Percentiles rank a stretch among this genome's conserved stretches.
phyloP scores from a whole-genome alignment of 2,113 vertebrate genomes.

The Butastur rufipennis region DNA sequence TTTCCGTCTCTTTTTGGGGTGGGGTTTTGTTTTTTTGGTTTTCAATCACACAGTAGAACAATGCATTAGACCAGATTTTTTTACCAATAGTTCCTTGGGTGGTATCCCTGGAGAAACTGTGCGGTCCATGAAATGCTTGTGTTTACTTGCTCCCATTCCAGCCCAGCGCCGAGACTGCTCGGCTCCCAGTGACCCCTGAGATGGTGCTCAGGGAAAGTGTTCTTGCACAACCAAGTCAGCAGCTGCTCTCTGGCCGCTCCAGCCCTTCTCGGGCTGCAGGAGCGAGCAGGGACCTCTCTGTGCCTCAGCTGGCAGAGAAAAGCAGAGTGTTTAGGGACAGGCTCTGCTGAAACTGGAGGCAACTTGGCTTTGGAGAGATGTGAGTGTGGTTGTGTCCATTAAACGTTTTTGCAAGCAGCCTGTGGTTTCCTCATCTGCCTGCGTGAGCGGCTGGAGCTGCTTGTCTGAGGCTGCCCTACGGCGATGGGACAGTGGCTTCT shows the following conservation, averaged over 20 bases:
- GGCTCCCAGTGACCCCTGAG: neutral
- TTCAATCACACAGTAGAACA: neutral
- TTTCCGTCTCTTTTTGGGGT: neutral
- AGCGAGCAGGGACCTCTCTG: neutral
- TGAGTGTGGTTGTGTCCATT: neutral
- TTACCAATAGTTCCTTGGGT: neutral
- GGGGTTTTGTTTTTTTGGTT: neutral
- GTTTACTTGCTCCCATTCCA: neutral
- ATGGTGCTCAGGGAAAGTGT: neutral
- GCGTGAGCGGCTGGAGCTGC: accelerated
- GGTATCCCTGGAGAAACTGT: neutral
- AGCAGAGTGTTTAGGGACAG: neutral
- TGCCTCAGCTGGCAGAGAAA: neutral
- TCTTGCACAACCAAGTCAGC: neutral
- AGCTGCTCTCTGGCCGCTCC: neutral
- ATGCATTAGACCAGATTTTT: neutral
- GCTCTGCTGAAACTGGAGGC: neutral
- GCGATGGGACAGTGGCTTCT: neutral
- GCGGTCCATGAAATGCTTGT: neutral
- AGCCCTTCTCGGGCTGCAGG: neutral
- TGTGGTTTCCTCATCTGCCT: neutral
- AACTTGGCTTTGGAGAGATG: neutral
- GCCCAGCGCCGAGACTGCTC: neutral
- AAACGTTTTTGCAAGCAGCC: accelerated
- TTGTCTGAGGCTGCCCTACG: accelerated